Evolutionary conservation across 2,797 vertebrate species (phyloP).

Genomic region (Argya squamiceps): DNA sequence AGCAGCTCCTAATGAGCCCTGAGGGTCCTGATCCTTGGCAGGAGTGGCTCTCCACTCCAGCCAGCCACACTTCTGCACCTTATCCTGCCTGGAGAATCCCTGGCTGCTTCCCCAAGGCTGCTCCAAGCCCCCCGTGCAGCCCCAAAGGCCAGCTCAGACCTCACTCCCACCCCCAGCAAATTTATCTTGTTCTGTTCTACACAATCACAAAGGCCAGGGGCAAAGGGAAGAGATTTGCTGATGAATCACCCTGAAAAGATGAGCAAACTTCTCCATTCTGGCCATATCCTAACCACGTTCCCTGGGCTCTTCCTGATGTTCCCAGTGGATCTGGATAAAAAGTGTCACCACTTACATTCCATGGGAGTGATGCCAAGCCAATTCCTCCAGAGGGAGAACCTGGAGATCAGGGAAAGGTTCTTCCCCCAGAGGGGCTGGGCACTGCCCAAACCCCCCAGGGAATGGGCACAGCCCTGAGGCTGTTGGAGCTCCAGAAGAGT

Average conservation of each 20-base stretch:
- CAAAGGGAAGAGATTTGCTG: not conserved
- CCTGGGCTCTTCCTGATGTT: not conserved
- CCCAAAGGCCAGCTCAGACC: not conserved
- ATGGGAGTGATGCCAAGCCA: not conserved
- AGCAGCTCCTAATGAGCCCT: not conserved
- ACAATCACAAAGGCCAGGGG: not conserved
- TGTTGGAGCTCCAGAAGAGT: not conserved
- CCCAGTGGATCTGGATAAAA: not conserved
- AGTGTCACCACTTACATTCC: accelerated
- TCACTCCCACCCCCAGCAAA: not conserved
- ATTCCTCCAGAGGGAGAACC: not conserved
- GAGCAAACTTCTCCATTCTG: not conserved
- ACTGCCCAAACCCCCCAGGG: not conserved
- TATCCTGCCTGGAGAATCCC: not conserved
- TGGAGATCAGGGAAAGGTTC: not conserved
- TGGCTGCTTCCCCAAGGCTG: not conserved
- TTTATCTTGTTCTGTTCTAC: not conserved
- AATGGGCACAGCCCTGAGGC: accelerated
- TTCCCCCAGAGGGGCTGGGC: not conserved
- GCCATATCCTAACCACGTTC: not conserved
- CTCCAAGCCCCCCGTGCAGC: not conserved
- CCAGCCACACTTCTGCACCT: not conserved
- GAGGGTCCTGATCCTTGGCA: not conserved
- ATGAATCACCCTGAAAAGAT: not conserved
- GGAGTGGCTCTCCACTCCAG: not conserved